phyloP scores from a whole-genome alignment of 2,113 vertebrate species.

The Ranitomeya variabilis region DNA sequence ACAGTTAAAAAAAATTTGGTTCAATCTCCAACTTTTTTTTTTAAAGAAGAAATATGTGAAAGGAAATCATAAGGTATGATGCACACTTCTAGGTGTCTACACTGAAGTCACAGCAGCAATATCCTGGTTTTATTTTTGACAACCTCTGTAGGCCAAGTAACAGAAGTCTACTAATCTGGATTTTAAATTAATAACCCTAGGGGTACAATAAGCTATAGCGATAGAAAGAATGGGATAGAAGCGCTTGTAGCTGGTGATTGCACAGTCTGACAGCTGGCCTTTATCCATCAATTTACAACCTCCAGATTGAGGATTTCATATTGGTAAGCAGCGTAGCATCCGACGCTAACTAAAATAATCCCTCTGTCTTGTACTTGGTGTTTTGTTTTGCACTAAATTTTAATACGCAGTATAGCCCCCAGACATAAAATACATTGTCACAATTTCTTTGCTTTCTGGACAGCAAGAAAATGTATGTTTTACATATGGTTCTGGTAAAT shows the following conservation, averaged over 20 bases:
- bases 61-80: slow-evolving; percentile 41
- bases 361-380: background rate
- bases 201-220: slow-evolving; percentile 21
- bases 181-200: slow-evolving; percentile 38
- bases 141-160: slow-evolving; percentile 46
- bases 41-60: slow-evolving; percentile 20
- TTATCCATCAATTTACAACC: slow-evolving; percentile 38
- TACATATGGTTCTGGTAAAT: slow-evolving; percentile 24
- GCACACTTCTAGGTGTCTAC: slow-evolving; percentile 40
- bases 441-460: background rate
- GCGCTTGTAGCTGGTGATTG: slow-evolving; percentile 43
- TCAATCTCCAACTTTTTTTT: slow-evolving; percentile 2
- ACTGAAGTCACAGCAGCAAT: background rate
- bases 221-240: slow-evolving; percentile 44
- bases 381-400: slow-evolving; percentile 44
- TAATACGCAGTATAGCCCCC: slow-evolving; percentile 35
- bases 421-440: slow-evolving; percentile 19
- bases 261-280: slow-evolving; percentile 26
- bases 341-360: slow-evolving; percentile 50
- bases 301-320: slow-evolving; percentile 41
- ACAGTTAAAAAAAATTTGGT: background rate
- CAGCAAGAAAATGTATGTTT: slow-evolving; percentile 28
- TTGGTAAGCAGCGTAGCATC: slow-evolving; percentile 46
- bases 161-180: slow-evolving; percentile 47
- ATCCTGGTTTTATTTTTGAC: slow-evolving; percentile 36